Evolutionary conservation across 2,888 invertebrate genomes (phyloP), one percentile per base, ranked within the genome.

Genomic region (Elysia crispata): DNA sequence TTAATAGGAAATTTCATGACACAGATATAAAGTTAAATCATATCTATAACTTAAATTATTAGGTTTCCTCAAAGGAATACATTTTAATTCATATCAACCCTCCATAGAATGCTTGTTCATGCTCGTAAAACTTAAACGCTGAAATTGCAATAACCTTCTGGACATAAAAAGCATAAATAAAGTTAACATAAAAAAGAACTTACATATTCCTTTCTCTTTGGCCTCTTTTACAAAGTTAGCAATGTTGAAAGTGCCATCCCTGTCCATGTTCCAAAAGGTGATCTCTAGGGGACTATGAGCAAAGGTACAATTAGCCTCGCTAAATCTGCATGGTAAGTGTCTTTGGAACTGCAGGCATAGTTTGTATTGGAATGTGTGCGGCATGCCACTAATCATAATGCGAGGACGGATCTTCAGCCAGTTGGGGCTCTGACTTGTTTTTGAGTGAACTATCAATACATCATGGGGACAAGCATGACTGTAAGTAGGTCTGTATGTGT

Each of bases 351-450:
- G 88, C 49, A 81, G 79, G 80, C 91, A 91, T 41, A 90, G 82
- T 79, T 87, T 70, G 54, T 72, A 81, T 62, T 74, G 77, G 31
- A 50, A 66, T 8, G 67, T 13, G 30, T 78, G 31, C 0, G 79
- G 77, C 6, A 72, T 67, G 0, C 20, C 33, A n/a, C 5, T 11
- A 11, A 0, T 57, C 15, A 25, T 20, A 41, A 28, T 8, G 1
- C 88, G 80, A n/a, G 84, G 81, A 49, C 90, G 83, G 1, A 90
- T 78, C 81, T 87, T 89, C 8, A 90, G 76, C 90, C 90, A 90
- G 72, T 85, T 85, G 23, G 85, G 75, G 3, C 82, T 79, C 18
- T 82, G 74, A 60, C 80, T 84, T 1, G 77, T 76, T 50, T 83
- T 86, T 50, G 83, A 81, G 74, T 86, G 85, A 1, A 90, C 77